A percentile compares a stretch with the other conserved stretches of the same genome.
Evolutionary conservation across 2,888 invertebrate species (phyloP).

Genomic region (Latheticus oryzae): DNA sequence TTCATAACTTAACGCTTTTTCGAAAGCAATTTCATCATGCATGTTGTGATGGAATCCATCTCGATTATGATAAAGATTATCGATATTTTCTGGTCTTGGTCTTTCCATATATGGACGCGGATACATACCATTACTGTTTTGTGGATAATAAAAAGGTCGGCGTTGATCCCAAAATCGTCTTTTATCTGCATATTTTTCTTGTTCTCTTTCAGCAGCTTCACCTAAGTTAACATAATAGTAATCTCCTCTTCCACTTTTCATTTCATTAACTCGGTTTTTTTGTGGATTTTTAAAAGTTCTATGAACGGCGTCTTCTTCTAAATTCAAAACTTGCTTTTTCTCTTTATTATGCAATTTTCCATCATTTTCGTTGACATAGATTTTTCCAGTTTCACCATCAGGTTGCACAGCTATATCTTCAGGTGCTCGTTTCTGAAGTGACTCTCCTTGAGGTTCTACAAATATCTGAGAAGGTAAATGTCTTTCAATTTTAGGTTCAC

Average conservation of each 20-base stretch:
- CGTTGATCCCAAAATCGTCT: neutral
- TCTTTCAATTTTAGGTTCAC: constrained; percentile 1
- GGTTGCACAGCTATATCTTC: constrained; percentile 4
- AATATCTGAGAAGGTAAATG: constrained; percentile 15
- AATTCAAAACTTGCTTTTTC: constrained; percentile 16
- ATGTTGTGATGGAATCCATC: constrained; percentile 1
- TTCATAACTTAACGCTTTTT: constrained; percentile 24
- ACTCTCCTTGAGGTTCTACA: constrained; percentile 2
- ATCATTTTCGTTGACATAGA: neutral
- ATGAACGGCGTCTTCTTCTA: constrained; percentile 16
- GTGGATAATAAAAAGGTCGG: neutral
- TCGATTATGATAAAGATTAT: constrained; percentile 14
- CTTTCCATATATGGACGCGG: constrained; percentile 6
- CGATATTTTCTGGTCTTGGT: neutral
- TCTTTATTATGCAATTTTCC: constrained; percentile 1
- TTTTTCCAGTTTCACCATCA: constrained; percentile 13
- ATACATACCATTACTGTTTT: neutral
- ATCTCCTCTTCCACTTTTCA: constrained; percentile 9
- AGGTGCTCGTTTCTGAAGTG: constrained; percentile 1
- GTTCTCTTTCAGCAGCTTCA: constrained; percentile 5
- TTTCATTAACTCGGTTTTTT: constrained; percentile 1
- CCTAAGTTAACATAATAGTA: constrained; percentile 21
- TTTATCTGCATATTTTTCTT: constrained; percentile 1
- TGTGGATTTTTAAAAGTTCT: constrained; percentile 12
- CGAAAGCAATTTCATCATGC: constrained; percentile 19